Evolutionary conservation across 1,140 invertebrate species (phyloP).

Genomic region (Trichomalopsis sarcophagae): DNA sequence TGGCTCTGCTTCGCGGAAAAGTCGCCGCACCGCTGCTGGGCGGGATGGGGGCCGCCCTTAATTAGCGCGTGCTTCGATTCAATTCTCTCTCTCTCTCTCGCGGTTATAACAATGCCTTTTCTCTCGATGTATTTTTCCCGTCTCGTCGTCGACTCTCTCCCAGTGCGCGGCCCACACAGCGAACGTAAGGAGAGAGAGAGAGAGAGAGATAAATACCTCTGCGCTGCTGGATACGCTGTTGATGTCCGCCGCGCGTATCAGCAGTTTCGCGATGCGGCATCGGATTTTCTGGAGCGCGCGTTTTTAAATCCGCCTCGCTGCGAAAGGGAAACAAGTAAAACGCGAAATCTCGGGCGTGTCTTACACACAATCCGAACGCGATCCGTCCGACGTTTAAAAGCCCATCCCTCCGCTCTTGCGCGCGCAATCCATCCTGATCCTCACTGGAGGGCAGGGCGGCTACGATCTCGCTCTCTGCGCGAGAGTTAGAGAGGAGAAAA

Average conservation of each 20-base stretch:
- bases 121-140: neutral
- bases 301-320: too few species aligned
- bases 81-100: neutral
- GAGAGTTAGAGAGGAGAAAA: neutral
- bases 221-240: too few species aligned
- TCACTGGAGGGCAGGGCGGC: neutral
- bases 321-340: neutral
- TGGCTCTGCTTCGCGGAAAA: conserved; percentile 12
- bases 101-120: conserved; percentile 14
- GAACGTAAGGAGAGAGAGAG: too few species aligned
- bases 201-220: too few species aligned
- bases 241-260: too few species aligned
- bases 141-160: too few species aligned
- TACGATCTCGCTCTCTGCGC: neutral
- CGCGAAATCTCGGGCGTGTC: neutral
- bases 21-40: neutral
- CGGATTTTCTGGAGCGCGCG: too few species aligned
- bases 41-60: neutral
- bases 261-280: too few species aligned
- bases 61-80: conserved; percentile 40
- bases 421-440: too few species aligned
- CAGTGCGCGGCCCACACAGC: too few species aligned
- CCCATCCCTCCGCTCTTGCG: neutral
- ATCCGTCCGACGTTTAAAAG: neutral
- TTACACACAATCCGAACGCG: neutral